Conservation (phyloP, 2,797 vertebrate genomes). For the Coreius guichenoti region DNA sequence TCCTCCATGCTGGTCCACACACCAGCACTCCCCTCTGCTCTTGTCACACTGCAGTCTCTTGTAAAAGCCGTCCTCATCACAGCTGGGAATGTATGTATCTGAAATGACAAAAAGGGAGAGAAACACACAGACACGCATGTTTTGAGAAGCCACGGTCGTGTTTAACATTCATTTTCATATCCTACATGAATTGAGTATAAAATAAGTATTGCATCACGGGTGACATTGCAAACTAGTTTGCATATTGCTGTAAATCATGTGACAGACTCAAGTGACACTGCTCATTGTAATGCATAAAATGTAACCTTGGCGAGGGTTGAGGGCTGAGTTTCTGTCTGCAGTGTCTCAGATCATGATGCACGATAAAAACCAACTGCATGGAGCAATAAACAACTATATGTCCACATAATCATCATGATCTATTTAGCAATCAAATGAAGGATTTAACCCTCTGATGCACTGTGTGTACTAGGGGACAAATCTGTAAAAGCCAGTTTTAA, state of each 20-base stretch:
- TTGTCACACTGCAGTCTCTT: conserved; percentile 93
- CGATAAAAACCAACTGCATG: conserved; percentile 26
- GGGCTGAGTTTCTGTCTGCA: conserved; percentile 46
- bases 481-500: neutral
- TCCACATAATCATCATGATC: conserved; percentile 20
- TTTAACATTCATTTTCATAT: conserved; percentile 49
- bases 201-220: conserved; percentile 22
- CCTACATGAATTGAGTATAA: neutral
- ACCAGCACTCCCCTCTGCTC: conserved; percentile 91
- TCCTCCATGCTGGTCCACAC: conserved; percentile 90
- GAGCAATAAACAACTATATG: conserved; percentile 35
- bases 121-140: conserved; percentile 18
- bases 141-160: conserved; percentile 20
- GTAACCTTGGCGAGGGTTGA: conserved; percentile 57
- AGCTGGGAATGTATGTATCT: conserved; percentile 96
- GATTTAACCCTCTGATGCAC: neutral
- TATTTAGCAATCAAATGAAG: conserved; percentile 11
- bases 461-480: neutral
- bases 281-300: conserved; percentile 47
- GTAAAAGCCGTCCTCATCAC: conserved; percentile 96
- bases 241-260: conserved; percentile 51
- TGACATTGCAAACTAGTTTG: conserved; percentile 39
- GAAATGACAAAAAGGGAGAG: conserved; percentile 50
- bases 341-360: conserved; percentile 27
- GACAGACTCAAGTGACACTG: conserved; percentile 40